phyloP scores from a whole-genome alignment of 2,113 vertebrate genomes.

The Xenopus laevis region DNA sequence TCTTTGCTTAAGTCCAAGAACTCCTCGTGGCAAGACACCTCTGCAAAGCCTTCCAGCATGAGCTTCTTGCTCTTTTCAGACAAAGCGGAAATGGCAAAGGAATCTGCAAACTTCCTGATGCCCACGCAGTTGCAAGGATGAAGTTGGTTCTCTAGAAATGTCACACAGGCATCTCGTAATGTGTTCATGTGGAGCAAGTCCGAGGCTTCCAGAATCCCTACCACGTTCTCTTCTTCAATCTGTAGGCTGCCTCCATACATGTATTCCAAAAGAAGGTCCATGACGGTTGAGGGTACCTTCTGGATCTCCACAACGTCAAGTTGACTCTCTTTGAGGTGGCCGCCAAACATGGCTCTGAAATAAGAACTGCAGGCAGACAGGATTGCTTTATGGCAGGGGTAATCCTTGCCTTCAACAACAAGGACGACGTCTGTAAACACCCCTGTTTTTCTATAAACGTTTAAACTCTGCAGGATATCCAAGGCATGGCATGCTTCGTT shows the following conservation, averaged over 20 bases:
- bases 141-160: constrained; percentile 67
- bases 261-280: constrained; percentile 65
- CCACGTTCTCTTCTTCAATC: constrained; percentile 65
- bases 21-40: constrained; percentile 66
- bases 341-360: constrained; percentile 67
- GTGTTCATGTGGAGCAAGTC: constrained; percentile 63
- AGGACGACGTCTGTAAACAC: constrained; percentile 72
- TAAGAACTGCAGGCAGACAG: constrained; percentile 68
- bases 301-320: constrained; percentile 55
- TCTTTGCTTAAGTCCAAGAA: constrained; percentile 63
- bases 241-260: constrained; percentile 63
- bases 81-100: constrained; percentile 58
- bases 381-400: constrained; percentile 71
- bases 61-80: constrained; percentile 63
- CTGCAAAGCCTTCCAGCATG: constrained; percentile 62
- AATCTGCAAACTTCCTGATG: constrained; percentile 63
- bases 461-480: constrained; percentile 66
- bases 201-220: constrained; percentile 60
- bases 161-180: constrained; percentile 61
- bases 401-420: constrained; percentile 58
- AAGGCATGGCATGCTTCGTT: constrained; percentile 58
- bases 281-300: constrained; percentile 49
- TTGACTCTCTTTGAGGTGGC: constrained; percentile 52
- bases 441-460: constrained; percentile 57
- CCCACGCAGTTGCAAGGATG: constrained; percentile 66